Percentiles rank a stretch among this genome's conserved stretches.
Conservation (phyloP, 2,797 vertebrate genomes). For the Adrianichthys oophorus region DNA sequence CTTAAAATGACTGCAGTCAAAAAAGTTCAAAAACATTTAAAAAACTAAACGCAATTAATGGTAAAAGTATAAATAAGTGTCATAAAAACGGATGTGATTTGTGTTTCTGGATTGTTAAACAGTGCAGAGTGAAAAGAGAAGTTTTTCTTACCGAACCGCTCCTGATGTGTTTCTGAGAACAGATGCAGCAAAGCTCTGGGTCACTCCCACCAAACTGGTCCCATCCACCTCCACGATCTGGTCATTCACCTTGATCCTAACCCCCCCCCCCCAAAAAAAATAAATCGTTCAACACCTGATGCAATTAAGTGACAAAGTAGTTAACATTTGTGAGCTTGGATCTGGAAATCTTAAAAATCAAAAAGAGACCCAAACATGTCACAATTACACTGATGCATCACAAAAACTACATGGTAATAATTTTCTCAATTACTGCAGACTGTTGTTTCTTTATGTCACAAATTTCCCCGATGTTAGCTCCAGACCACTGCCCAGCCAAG, state of each 20-base stretch:
- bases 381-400: slow-evolving; percentile 4
- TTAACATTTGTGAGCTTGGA: background rate
- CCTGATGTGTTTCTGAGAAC: slow-evolving; percentile 97
- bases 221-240: slow-evolving; percentile 98
- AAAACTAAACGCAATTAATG: no score
- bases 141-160: slow-evolving; percentile 86
- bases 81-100: no score
- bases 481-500: slow-evolving; percentile 28
- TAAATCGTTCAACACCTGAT: slow-evolving; percentile 5
- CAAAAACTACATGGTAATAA: slow-evolving; percentile 9
- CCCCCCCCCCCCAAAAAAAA: background rate
- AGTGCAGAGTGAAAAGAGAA: no score
- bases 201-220: slow-evolving; percentile 96
- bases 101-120: no score
- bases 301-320: background rate
- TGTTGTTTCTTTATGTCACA: slow-evolving; percentile 20
- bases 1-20: no score
- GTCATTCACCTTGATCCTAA: slow-evolving; percentile 96
- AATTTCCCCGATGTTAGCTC: slow-evolving; percentile 15
- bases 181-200: slow-evolving; percentile 96
- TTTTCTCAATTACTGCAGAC: slow-evolving; percentile 25
- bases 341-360: background rate
- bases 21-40: no score
- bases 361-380: background rate
- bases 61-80: no score